phyloP scores from a whole-genome alignment of 2,888 invertebrate genomes.

The Globia sparganii region DNA sequence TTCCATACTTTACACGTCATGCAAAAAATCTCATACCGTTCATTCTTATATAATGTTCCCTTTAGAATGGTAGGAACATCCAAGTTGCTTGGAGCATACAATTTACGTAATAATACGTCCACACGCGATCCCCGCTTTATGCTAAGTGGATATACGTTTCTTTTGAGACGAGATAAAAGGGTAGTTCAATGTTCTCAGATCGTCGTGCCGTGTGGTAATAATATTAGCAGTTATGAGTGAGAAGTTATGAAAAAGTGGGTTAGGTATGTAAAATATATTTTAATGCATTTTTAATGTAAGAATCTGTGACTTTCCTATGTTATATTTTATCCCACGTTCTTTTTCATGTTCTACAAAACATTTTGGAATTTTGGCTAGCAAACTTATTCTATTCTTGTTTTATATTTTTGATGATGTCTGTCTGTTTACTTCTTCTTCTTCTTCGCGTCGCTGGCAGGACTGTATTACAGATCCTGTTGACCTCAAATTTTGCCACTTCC shows the following conservation, averaged over 20 bases:
- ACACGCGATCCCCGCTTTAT: conserved; percentile 59
- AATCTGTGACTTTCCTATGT: background rate
- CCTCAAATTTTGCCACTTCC: too few relatives aligned
- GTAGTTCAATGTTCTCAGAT: conserved; percentile 28
- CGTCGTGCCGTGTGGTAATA: conserved; percentile 19
- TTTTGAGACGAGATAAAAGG: conserved; percentile 57
- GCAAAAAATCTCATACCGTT: conserved; percentile 20
- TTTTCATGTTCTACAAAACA: background rate
- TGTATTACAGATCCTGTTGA: too few relatives aligned
- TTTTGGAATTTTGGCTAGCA: background rate
- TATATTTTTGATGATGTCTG: background rate
- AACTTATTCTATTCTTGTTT: background rate
- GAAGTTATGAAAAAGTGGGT: background rate
- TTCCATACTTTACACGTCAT: conserved; percentile 7
- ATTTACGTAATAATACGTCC: conserved; percentile 56
- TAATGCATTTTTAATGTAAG: too few relatives aligned
- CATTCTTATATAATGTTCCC: conserved; percentile 12
- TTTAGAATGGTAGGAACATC: background rate
- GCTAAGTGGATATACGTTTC: conserved; percentile 58
- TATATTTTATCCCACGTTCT: background rate
- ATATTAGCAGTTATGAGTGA: conserved; percentile 19
- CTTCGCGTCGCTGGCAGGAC: too few relatives aligned
- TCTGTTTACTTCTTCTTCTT: too few relatives aligned
- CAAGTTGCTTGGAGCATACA: conserved; percentile 35
- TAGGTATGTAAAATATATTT: background rate